These are phyloP conservation scores for Crenuchus spilurus DNA, from an alignment of 2,797 vertebrate species.

Conservation along the genomic window DNA sequence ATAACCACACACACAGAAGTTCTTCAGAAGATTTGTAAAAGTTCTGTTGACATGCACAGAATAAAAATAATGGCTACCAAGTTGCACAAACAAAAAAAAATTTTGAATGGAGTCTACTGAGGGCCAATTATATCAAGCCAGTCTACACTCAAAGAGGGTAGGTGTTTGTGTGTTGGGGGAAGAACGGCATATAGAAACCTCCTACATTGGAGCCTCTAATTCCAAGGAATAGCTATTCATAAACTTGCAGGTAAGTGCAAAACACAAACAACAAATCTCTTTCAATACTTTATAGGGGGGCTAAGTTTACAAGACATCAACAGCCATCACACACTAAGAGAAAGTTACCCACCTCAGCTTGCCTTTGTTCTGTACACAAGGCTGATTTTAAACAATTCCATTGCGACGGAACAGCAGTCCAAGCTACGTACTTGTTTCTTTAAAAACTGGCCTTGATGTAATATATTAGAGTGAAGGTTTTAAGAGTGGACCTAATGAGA, in stretches of 20 bases:
- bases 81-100: constrained; percentile 36
- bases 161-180: constrained; percentile 3
- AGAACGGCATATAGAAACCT: constrained; percentile 8
- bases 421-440: neutral
- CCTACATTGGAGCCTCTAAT: constrained; percentile 3
- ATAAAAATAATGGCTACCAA: constrained; percentile 14
- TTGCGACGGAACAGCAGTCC: neutral
- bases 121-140: neutral
- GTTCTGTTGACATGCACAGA: constrained; percentile 18
- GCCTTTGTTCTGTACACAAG: neutral
- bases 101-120: constrained; percentile 26
- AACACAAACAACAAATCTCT: constrained; percentile 26
- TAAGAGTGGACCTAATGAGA: neutral
- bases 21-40: neutral
- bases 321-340: neutral
- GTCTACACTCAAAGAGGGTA: neutral
- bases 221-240: constrained; percentile 24
- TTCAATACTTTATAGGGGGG: constrained; percentile 25
- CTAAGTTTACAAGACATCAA: neutral
- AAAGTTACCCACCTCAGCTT: neutral
- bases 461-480: constrained; percentile 4
- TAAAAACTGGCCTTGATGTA: constrained; percentile 10
- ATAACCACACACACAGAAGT: neutral
- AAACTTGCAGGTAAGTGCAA: constrained; percentile 14
- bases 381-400: neutral